These are phyloP conservation scores for Torymus texanus DNA, from an alignment of 2,888 invertebrate species.

Conservation along the genomic window DNA sequence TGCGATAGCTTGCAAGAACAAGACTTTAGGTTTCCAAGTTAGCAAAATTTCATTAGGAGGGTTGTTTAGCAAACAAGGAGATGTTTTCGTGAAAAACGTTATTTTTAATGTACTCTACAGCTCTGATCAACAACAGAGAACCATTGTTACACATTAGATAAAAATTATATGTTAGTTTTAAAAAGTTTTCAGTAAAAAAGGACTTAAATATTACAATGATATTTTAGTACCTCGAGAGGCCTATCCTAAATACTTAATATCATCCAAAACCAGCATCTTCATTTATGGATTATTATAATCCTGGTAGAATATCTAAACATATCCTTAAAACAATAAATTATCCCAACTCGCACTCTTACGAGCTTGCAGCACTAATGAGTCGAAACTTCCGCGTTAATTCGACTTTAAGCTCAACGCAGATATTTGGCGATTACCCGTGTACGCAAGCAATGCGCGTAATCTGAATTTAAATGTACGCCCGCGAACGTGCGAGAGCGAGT, in stretches of 20 bases:
- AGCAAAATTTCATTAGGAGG: too few species aligned
- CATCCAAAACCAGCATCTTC: neutral
- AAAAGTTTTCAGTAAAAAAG: too few species aligned
- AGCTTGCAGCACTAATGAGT: conserved; percentile 60
- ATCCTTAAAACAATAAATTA: conserved; percentile 41
- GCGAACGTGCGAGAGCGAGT: conserved; percentile 61
- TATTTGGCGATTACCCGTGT: conserved; percentile 55
- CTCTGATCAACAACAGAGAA: too few species aligned
- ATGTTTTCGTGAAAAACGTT: neutral
- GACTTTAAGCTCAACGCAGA: conserved; percentile 63
- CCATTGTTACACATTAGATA: too few species aligned
- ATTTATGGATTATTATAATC: neutral
- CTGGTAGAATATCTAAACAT: conserved; percentile 1
- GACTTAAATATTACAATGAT: too few species aligned
- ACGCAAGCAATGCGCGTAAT: conserved; percentile 59
- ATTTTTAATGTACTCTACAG: too few species aligned
- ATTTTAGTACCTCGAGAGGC: too few species aligned
- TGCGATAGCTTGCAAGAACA: too few species aligned
- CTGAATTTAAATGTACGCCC: conserved; percentile 64
- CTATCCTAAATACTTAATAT: too few species aligned
- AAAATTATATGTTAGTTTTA: too few species aligned
- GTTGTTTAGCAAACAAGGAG: too few species aligned
- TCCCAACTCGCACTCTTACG: conserved; percentile 3
- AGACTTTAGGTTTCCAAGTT: too few species aligned
- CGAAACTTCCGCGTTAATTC: conserved; percentile 69